These are phyloP conservation scores for Molossus alvarezi DNA, from an alignment of 2,797 vertebrate species.

Conservation along the genomic window DNA sequence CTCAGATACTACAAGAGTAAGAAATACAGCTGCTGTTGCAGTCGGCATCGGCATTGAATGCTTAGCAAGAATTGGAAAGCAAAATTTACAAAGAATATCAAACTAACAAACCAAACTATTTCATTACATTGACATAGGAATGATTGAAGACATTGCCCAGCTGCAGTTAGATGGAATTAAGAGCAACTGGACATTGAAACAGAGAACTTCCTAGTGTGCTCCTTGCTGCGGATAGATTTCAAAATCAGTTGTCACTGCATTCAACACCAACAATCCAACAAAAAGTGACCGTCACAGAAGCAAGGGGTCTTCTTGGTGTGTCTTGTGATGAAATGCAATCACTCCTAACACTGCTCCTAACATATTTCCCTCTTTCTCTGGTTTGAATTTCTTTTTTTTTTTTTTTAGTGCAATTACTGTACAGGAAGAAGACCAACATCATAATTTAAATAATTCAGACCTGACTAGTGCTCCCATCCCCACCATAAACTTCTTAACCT, in stretches of 20 bases:
- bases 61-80: slow-evolving; percentile 56
- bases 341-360: neutral
- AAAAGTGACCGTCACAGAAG: neutral
- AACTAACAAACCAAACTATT: slow-evolving; percentile 36
- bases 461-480: neutral
- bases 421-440: neutral
- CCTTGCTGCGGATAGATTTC: neutral
- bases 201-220: neutral
- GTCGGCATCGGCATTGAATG: slow-evolving; percentile 74
- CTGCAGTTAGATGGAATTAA: neutral
- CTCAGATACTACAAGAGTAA: slow-evolving; percentile 70
- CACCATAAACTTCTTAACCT: neutral
- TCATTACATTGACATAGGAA: neutral
- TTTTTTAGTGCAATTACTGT: neutral
- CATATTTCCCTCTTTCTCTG: slow-evolving; percentile 3
- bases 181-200: neutral
- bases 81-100: neutral
- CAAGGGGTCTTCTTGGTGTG: neutral
- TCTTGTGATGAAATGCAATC: neutral
- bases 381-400: neutral
- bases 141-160: slow-evolving; percentile 34
- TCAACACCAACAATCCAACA: neutral
- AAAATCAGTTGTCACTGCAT: neutral
- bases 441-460: slow-evolving; percentile 1
- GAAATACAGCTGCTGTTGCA: slow-evolving; percentile 69